Conservation (phyloP, 2,888 invertebrate genomes). For the Calliphora vomitoria region DNA sequence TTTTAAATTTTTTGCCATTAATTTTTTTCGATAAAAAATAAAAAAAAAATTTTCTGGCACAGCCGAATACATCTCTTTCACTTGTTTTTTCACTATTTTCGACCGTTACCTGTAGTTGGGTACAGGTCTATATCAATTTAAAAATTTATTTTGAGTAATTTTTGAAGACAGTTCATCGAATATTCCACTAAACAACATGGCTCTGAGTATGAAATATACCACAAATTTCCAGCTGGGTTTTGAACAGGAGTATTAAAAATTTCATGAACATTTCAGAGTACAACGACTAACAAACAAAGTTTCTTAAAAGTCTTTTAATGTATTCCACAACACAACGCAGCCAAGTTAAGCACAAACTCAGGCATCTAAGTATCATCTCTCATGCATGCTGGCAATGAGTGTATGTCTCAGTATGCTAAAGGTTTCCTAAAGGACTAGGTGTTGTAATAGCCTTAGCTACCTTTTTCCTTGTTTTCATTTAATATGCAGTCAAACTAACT, state of each 20-base stretch:
- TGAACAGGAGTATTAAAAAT: neutral
- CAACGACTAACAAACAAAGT: neutral
- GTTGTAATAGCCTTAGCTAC: constrained; percentile 7
- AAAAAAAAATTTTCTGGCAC: too few relatives aligned
- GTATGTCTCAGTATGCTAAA: neutral
- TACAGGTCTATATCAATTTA: too few relatives aligned
- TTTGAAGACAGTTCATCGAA: too few relatives aligned
- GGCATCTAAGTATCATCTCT: neutral
- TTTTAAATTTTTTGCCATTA: too few relatives aligned
- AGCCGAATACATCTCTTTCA: too few relatives aligned
- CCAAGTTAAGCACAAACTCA: neutral
- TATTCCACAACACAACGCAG: constrained; percentile 15
- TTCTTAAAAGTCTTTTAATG: constrained; percentile 31
- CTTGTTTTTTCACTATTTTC: too few relatives aligned
- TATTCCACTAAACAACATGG: too few relatives aligned
- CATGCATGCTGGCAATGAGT: neutral
- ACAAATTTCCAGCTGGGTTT: too few relatives aligned
- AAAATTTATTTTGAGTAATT: too few relatives aligned
- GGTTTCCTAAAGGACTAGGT: constrained; percentile 3
- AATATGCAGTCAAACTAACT: neutral
- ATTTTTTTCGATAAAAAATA: too few relatives aligned
- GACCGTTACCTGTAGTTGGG: too few relatives aligned
- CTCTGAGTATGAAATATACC: too few relatives aligned
- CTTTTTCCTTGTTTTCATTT: neutral
- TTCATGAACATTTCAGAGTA: neutral